Percentiles rank a stretch among this genome's conserved stretches.
phyloP scores from a whole-genome alignment of 2,113 vertebrate species.

The Podocnemis expansa region DNA sequence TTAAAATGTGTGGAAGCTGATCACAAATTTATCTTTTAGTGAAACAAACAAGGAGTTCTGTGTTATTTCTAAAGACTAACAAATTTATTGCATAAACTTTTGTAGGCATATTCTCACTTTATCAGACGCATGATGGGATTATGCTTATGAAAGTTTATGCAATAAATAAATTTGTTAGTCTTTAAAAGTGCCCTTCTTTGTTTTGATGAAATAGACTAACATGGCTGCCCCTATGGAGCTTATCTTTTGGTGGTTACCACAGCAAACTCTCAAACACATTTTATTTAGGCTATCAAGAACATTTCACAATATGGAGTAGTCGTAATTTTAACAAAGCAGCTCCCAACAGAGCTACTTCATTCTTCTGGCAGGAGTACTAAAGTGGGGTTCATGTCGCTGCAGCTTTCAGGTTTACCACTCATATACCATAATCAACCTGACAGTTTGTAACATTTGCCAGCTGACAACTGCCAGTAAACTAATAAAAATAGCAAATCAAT shows the following conservation, averaged over 20 bases:
- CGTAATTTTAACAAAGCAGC: not conserved
- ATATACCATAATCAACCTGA: conserved; percentile 9
- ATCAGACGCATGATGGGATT: too few species aligned
- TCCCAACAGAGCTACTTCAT: conserved; percentile 14
- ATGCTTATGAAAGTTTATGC: too few species aligned
- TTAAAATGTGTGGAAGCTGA: conserved; percentile 26
- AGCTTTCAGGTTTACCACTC: conserved; percentile 7
- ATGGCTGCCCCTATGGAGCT: too few species aligned
- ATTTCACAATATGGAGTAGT: not conserved
- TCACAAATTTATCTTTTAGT: not conserved
- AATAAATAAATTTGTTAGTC: too few species aligned
- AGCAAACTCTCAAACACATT: not conserved
- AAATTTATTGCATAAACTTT: too few species aligned
- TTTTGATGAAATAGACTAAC: too few species aligned
- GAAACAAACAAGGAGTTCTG: too few species aligned
- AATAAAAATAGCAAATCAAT: not conserved
- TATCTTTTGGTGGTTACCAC: conserved; percentile 1
- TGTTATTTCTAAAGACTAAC: too few species aligned
- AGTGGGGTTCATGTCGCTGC: conserved; percentile 5
- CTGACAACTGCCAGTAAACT: not conserved
- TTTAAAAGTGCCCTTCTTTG: too few species aligned
- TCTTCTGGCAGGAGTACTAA: conserved; percentile 30
- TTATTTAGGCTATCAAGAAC: not conserved
- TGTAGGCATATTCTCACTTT: too few species aligned
- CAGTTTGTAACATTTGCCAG: conserved; percentile 34